These are phyloP conservation scores for Orthosia cruda DNA, from an alignment of 2,888 invertebrate genomes.

Conservation along the genomic window DNA sequence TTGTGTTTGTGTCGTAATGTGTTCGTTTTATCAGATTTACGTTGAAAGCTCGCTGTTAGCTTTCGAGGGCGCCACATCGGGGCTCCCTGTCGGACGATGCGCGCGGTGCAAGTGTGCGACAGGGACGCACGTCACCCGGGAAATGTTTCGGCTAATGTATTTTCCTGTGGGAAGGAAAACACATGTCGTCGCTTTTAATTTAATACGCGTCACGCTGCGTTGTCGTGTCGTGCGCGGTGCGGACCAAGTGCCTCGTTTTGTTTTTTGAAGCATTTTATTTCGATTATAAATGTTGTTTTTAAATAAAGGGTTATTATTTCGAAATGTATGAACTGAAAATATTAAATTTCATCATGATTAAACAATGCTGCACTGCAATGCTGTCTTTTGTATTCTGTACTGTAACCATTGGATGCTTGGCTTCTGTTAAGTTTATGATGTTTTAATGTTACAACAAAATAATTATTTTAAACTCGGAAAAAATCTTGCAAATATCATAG, in stretches of 20 bases:
- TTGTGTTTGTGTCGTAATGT: slow-evolving; percentile 90
- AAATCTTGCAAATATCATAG: not conserved
- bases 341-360: slow-evolving; percentile 19
- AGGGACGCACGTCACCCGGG: slow-evolving; percentile 79
- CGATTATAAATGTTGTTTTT: slow-evolving; percentile 51
- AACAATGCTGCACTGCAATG: slow-evolving; percentile 9
- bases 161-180: slow-evolving; percentile 92
- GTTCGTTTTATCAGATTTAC: slow-evolving; percentile 91
- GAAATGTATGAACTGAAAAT: slow-evolving; percentile 15
- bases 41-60: slow-evolving; percentile 91
- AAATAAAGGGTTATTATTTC: slow-evolving; percentile 47
- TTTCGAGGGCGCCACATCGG: slow-evolving; percentile 85
- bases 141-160: slow-evolving; percentile 91
- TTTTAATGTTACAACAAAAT: not conserved
- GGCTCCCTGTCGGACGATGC: slow-evolving; percentile 74
- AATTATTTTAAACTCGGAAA: not conserved
- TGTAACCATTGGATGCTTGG: not conserved
- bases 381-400: not conserved
- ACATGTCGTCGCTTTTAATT: slow-evolving; percentile 92
- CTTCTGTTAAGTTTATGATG: not conserved
- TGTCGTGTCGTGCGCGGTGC: slow-evolving; percentile 83
- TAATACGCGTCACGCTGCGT: slow-evolving; percentile 91
- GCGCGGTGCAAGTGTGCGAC: slow-evolving; percentile 68
- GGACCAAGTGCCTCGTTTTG: slow-evolving; percentile 66
- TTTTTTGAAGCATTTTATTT: slow-evolving; percentile 68